phyloP scores from a whole-genome alignment of 2,888 invertebrate genomes.

The Malthinus seriepunctatus region DNA sequence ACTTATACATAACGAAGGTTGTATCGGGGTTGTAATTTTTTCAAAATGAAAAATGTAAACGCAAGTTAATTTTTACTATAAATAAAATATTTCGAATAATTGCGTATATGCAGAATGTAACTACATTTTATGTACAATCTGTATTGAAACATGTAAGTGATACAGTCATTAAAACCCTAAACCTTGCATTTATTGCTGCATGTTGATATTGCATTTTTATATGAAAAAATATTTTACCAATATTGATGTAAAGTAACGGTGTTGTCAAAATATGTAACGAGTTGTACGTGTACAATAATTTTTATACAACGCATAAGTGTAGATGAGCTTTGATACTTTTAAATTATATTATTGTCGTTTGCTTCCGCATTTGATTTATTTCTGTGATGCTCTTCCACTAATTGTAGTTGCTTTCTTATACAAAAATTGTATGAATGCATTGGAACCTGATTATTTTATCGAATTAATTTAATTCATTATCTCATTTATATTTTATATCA shows the following conservation, averaged over 20 bases:
- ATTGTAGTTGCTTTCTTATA: no score
- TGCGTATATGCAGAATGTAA: no score
- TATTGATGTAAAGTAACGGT: constrained; percentile 17
- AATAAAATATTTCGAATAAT: not conserved
- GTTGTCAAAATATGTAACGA: constrained; percentile 21
- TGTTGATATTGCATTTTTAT: constrained; percentile 21
- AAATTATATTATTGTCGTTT: not conserved
- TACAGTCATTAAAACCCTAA: not conserved
- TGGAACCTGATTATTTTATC: no score
- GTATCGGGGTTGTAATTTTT: constrained; percentile 26
- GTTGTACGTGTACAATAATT: constrained; percentile 27
- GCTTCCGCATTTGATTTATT: no score
- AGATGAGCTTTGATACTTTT: constrained; percentile 9
- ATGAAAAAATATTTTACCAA: constrained; percentile 25
- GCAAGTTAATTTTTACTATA: constrained; percentile 1
- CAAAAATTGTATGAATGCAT: no score
- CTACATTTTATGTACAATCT: no score
- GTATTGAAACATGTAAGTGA: not conserved
- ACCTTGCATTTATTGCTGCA: constrained; percentile 11
- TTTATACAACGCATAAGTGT: constrained; percentile 21
- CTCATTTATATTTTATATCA: no score
- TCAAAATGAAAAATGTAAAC: constrained; percentile 9
- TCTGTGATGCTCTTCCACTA: no score
- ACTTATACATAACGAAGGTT: constrained; percentile 8
- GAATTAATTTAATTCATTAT: no score